Base-by-base conservation (phyloP, 1,140 invertebrate genomes). In the Achatina immaculata region DNA sequence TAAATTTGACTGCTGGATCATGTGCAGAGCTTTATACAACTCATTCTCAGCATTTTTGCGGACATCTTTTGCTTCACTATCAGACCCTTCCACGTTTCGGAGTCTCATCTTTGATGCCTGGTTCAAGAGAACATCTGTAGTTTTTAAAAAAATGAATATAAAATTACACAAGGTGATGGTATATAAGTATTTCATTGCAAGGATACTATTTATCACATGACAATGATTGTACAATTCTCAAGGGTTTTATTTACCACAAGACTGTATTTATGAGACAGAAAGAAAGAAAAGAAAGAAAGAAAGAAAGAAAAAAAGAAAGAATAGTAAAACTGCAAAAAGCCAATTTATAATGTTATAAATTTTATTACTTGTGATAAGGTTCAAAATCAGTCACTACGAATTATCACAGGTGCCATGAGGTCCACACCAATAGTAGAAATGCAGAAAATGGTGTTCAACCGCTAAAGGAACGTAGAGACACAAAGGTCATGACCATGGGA, bases 161-260 rank as follows among this genome's bases (percentile, higher is more conserved):
- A 90, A 69, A 84, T 87, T 43, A 89, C 84, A 68, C 88, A 89
- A n/a, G 85, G 83, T 82, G 86, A 88, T 11, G n/a, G n/a, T n/a
- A n/a, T n/a, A 68, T 31, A 68, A 11, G 34, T 68, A 68, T 16
- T n/a, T 34, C 14, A 34, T n/a, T 68, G 65, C 9, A 16, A 14
- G 34, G 31, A 68, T 38, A 6, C 28, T 38, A 38, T 38, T 38
- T 42, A 72, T 16, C 7, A 72, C 14, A 42, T 16, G 16, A 38
- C 16, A 72, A 36, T 72, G 42, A 28, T 11, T 28, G 28, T 19
- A 68, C 11, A n/a, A 68, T 16, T 42, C 28, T 19, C 34, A 16
- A 38, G 31, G 34, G 11, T 16, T 28, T 19, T 72, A 14, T 72
- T 7, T 14, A 28, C 19, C 6, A 19, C 16, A 16, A 16, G 16